Evolutionary conservation across 2,888 invertebrate genomes (phyloP).

Genomic region (Rhaphigaster nebulosa): DNA sequence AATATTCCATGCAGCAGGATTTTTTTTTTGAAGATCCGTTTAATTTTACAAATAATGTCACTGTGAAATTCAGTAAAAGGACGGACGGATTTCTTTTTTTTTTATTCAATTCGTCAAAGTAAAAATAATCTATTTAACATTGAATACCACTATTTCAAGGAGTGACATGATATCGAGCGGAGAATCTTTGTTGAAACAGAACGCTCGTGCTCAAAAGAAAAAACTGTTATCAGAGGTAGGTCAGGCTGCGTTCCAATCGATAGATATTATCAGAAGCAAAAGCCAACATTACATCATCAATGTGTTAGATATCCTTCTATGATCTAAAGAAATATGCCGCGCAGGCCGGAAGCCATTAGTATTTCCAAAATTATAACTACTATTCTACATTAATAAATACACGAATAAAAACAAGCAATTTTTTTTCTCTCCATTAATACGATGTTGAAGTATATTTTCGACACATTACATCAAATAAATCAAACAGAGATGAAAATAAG

Average conservation of each 20-base stretch:
- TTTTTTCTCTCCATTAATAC: too few relatives aligned
- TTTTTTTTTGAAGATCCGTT: too few relatives aligned
- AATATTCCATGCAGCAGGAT: too few relatives aligned
- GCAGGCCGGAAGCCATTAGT: background rate
- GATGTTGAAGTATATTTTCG: too few relatives aligned
- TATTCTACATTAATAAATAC: too few relatives aligned
- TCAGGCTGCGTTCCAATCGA: background rate
- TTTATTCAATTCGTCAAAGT: too few relatives aligned
- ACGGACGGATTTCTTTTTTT: too few relatives aligned
- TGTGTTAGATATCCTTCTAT: background rate
- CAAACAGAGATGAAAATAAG: too few relatives aligned
- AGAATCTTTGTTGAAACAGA: background rate
- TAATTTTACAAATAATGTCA: too few relatives aligned
- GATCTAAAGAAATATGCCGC: background rate
- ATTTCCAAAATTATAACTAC: background rate
- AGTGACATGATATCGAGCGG: background rate
- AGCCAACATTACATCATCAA: background rate
- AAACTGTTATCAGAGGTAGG: conserved; percentile 3
- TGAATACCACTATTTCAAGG: background rate
- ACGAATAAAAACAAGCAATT: too few relatives aligned
- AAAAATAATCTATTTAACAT: background rate
- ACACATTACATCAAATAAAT: too few relatives aligned
- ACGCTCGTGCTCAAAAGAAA: background rate
- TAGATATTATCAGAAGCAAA: background rate
- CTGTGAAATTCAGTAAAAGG: too few relatives aligned